These are phyloP conservation scores for Lasioglossum vierecki DNA, from an alignment of 2,888 invertebrate genomes.

Conservation along the genomic window DNA sequence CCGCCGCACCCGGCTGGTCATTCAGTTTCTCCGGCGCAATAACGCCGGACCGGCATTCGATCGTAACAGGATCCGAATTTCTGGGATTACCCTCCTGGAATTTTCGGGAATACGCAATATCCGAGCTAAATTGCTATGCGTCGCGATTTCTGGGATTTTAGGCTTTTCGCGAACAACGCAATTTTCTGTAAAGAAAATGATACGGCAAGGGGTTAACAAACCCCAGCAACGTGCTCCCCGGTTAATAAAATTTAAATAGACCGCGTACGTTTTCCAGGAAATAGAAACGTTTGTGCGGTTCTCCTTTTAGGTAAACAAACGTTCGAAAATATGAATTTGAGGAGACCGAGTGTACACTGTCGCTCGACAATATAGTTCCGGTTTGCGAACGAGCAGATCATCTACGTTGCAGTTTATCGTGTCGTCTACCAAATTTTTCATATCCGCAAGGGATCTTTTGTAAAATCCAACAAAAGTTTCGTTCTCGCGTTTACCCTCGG, in stretches of 20 bases:
- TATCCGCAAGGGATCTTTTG: background rate
- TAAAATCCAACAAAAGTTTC: background rate
- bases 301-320: background rate
- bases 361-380: background rate
- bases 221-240: background rate
- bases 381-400: background rate
- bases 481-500: background rate
- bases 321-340: background rate
- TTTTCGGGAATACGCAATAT: background rate
- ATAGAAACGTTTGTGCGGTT: background rate
- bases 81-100: background rate
- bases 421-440: background rate
- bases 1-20: background rate
- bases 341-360: background rate
- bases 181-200: no score
- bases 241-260: constrained; percentile 3
- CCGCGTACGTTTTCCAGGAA: background rate
- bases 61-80: constrained; percentile 1
- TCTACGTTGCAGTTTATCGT: background rate
- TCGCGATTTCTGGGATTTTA: background rate
- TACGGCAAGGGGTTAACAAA: background rate
- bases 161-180: background rate
- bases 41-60: background rate
- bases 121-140: background rate
- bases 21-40: background rate